Conservation (phyloP, 2,113 vertebrate genomes). For the Notechis scutatus region DNA sequence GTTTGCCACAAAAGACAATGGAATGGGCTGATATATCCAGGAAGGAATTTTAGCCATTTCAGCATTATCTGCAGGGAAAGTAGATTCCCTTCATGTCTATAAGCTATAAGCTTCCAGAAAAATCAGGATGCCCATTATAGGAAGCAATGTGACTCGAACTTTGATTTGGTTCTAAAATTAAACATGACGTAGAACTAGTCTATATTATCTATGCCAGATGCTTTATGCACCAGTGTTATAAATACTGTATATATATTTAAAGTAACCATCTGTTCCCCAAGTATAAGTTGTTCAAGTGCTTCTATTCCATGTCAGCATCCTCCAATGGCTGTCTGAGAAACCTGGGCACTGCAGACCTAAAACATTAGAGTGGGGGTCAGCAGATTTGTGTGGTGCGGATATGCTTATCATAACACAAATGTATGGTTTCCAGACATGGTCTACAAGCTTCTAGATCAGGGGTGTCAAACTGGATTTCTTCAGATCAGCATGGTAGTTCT, state of each 20-base stretch:
- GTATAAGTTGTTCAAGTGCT: neutral
- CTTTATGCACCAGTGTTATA: neutral
- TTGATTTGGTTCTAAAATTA: neutral
- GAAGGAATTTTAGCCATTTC: neutral
- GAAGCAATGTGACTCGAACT: neutral
- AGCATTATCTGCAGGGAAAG: neutral
- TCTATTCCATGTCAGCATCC: neutral
- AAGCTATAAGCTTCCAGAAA: neutral
- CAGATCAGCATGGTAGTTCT: too few relatives aligned
- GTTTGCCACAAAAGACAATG: neutral
- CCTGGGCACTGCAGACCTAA: neutral
- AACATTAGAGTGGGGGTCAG: neutral
- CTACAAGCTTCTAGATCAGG: neutral
- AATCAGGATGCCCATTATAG: neutral
- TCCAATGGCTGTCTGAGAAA: neutral
- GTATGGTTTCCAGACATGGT: neutral
- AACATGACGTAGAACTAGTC: neutral
- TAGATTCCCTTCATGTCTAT: neutral
- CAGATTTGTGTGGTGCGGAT: neutral
- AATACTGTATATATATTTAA: neutral
- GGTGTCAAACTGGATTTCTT: too few relatives aligned
- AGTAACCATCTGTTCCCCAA: neutral
- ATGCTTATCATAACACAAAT: neutral
- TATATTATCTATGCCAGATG: neutral
- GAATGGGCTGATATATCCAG: neutral